Percentiles rank a stretch among this genome's conserved stretches.
These are phyloP conservation scores for Empidonax traillii DNA, from an alignment of 2,113 vertebrate genomes.

Conservation along the genomic window DNA sequence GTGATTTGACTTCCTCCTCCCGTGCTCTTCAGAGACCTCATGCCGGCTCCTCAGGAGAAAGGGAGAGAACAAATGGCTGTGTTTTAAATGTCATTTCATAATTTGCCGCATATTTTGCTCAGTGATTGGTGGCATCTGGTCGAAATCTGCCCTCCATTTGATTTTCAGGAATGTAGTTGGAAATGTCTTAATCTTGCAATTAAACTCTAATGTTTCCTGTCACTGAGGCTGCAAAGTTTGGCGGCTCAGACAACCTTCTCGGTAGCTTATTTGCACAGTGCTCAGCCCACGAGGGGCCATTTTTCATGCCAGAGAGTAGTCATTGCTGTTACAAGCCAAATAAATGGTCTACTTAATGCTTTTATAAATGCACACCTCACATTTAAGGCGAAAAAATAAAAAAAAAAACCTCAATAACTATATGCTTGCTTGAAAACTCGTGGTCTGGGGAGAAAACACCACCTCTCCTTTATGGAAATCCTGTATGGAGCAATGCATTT, in stretches of 20 bases:
- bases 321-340: not conserved
- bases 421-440: not conserved
- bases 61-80: constrained; percentile 22
- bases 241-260: not conserved
- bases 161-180: not conserved
- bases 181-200: constrained; percentile 45
- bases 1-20: constrained; percentile 15
- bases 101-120: not conserved
- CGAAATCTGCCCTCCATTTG: not conserved
- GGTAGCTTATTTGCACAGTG: not conserved
- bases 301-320: constrained; percentile 6
- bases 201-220: not conserved
- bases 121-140: constrained; percentile 23
- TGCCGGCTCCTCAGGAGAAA: not conserved
- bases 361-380: not conserved
- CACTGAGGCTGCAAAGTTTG: not conserved
- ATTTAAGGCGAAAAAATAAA: not conserved
- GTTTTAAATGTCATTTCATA: constrained; percentile 38
- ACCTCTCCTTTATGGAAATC: not conserved
- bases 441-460: not conserved
- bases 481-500: not conserved
- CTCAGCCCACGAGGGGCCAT: not conserved
- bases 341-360: not conserved
- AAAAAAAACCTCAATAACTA: not conserved
- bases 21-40: constrained; percentile 4